Base-by-base conservation (phyloP, 2,888 invertebrate species). In the Mechanitis mazaeus region DNA sequence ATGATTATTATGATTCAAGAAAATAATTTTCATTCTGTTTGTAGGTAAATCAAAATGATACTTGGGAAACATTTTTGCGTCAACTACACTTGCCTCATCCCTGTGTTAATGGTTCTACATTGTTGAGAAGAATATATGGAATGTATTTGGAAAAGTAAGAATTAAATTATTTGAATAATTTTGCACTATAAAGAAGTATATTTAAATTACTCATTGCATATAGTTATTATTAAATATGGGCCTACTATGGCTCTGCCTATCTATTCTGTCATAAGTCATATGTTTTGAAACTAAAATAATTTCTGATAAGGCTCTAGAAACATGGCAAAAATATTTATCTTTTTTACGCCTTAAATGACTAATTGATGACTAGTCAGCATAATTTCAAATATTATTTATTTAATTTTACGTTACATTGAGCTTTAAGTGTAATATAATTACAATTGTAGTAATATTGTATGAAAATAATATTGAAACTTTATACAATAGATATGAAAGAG, bases 21-120 rank as follows among this genome's bases (percentile, higher is more conserved):
- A 50, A 28, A 9, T 20, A 28, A 50, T 31, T 50, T 7, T 50
- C n/a, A 7, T 50, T 11, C 31, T 38, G 33, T 59, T 64, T 63
- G 45, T 85, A 97, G 96, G 95, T 97, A 55, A 97, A 97, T 83
- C 93, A 94, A 73, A 94, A 95, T 75, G 96, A 96, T 78, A 94
- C 94, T 68, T 98, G 98, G 98, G 94, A 95, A 70, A 93, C 94
- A 66, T 92, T 98, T 69, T 90, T 95, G 76, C 92, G 94, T 65
- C 92, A 95, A 67, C 91, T 96, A 74, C 92, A 93, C 65, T 83
- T 98, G 64, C 96, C 97, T 33, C 92, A 93, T 73, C 94, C 94
- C 64, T 97, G 98, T 84, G 94, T 97, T 60, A 98, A 98, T 91
- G 96, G 96, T 60, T 87, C 89, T 2, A 87, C 89, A 54, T 67